These are phyloP conservation scores for Luehdorfia chinensis DNA, from an alignment of 1,140 invertebrate genomes.

Conservation along the genomic window DNA sequence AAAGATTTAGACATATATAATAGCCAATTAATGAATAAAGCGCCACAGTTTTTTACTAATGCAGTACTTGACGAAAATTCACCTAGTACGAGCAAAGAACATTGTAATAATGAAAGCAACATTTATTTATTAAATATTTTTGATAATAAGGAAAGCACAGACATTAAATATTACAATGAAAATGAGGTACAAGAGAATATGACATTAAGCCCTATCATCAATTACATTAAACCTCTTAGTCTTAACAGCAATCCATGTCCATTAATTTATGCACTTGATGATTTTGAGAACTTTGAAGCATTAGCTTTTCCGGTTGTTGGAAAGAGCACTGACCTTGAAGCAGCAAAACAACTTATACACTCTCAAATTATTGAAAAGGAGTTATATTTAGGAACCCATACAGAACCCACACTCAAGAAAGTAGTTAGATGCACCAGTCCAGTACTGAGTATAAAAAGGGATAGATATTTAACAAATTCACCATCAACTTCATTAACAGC, in stretches of 20 bases:
- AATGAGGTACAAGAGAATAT: conserved; percentile 2
- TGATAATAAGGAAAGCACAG: no score
- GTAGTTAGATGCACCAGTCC: neutral
- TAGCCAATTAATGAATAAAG: neutral
- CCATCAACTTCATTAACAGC: neutral
- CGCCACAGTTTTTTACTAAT: neutral
- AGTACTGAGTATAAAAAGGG: neutral
- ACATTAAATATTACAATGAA: no score
- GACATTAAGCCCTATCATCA: conserved; percentile 24
- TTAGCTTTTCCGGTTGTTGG: conserved; percentile 46
- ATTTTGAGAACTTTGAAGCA: conserved; percentile 61
- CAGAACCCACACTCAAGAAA: neutral
- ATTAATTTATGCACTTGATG: conserved; percentile 42
- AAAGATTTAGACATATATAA: no score
- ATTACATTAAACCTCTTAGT: conserved; percentile 20
- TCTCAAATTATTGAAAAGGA: conserved; percentile 49
- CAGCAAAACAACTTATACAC: conserved; percentile 48
- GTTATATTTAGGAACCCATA: conserved; percentile 26
- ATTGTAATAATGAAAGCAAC: no score
- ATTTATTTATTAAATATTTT: no score
- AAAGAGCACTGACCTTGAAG: conserved; percentile 32
- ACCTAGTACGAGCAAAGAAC: neutral
- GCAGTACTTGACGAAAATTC: neutral
- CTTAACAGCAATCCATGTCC: conserved; percentile 30
- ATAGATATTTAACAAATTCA: neutral